A percentile compares a stretch with the other conserved stretches of the same genome.
Conservation (phyloP, 37 sponge, comb jelly and placozoan species). For the Geodia barretti region DNA sequence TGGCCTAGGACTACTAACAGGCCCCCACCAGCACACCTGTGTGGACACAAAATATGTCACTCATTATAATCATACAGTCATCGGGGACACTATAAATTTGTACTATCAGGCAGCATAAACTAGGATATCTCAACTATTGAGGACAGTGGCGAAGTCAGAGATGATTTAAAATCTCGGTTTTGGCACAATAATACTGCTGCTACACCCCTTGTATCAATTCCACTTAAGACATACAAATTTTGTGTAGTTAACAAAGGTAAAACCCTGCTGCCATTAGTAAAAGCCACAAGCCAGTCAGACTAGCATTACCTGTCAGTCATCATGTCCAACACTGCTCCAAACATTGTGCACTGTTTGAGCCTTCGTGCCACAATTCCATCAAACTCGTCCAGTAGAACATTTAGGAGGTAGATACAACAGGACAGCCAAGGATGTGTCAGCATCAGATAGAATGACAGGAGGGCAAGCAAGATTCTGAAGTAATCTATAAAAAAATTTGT, state of each 20-base stretch:
- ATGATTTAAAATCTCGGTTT: too few species aligned
- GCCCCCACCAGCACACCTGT: slow-evolving; percentile 63
- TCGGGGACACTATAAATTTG: too few species aligned
- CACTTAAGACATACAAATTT: too few species aligned
- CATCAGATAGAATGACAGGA: slow-evolving; percentile 85
- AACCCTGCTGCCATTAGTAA: too few species aligned
- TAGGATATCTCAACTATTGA: too few species aligned
- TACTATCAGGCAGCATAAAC: too few species aligned
- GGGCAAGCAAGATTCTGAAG: slow-evolving; percentile 55
- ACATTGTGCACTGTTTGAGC: slow-evolving; percentile 43
- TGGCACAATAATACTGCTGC: too few species aligned
- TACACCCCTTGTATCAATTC: too few species aligned
- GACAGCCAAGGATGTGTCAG: slow-evolving; percentile 41
- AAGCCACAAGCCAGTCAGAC: too few species aligned
- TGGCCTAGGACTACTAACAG: slow-evolving; percentile 69
- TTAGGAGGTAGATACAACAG: slow-evolving; percentile 49
- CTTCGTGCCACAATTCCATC: slow-evolving; percentile 64
- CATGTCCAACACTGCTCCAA: slow-evolving; percentile 85
- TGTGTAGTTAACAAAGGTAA: too few species aligned
- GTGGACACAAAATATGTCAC: neutral
- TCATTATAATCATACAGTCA: too few species aligned
- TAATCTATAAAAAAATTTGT: slow-evolving; percentile 76
- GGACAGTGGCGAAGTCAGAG: neutral
- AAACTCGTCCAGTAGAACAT: slow-evolving; percentile 76
- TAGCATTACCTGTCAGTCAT: slow-evolving; percentile 92